Base-by-base conservation (phyloP, 2,888 invertebrate genomes). In the Drosophila paramelanica region DNA sequence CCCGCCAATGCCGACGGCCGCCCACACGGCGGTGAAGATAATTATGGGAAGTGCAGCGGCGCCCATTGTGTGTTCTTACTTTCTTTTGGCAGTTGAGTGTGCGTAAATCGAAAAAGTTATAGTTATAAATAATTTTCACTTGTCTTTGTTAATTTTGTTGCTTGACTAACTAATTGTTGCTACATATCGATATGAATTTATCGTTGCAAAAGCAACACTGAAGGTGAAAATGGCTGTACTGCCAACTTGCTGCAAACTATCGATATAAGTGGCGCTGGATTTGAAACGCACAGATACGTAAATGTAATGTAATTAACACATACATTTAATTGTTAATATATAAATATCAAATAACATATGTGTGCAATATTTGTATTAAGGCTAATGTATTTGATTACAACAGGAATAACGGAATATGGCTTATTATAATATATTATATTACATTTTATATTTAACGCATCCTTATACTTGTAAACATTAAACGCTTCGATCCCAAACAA, bases 1-100 rank as follows among this genome's bases (percentile, higher is more conserved):
- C 78, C 97, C 93, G 36, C 96, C 95, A 78, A 97, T 95, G 68
- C 98, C 98, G 56, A 98, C 95, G 42, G 95, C 95, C 62, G 95
- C 96, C 97, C 98, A 98, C 59, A 98, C 93, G 14, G 95, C 93
- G 27, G 98, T 97, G 87, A 98, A 96, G 89, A 98, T 94, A 33
- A 96, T 93, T 72, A 98, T 93, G 47, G 97, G 97, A 82, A 97
- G 91, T 65, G 94, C 93, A 50, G 96, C 94, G 68, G 95, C 95
- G 88, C 96, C 97, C 97, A 98, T 98, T 2, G 14, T 56, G 5
- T 2, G 31, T 39, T 17, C 25, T n/a, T 13, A 0, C 11, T n/a
- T 7, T n/a, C 17, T 14, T 14, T 11, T n/a, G 33, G 25, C 43
- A 36, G n/a, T 38, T 42, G 14, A 36, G 3, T 47, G 52, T 45